Conservation (phyloP, 2,113 vertebrate genomes). For the Megaceryle torquata region DNA sequence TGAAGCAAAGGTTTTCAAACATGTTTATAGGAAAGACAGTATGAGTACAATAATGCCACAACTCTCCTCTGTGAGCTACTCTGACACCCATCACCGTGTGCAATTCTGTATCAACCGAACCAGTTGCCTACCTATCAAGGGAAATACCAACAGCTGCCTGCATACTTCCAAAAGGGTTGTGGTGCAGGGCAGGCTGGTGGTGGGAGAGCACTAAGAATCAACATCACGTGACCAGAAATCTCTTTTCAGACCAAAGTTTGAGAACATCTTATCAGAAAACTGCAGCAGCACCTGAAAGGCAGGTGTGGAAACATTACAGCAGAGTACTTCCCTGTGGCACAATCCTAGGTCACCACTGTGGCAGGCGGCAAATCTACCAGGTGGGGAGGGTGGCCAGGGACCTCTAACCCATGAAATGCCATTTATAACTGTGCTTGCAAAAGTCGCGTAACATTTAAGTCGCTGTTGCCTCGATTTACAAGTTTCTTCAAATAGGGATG, state of each 20-base stretch:
- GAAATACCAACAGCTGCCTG: neutral
- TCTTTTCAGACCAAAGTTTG: neutral
- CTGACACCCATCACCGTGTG: rapidly evolving
- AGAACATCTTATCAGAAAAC: slow-evolving; percentile 5
- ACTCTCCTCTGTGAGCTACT: neutral
- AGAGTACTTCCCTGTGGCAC: neutral
- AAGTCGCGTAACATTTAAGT: neutral
- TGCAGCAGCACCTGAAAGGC: neutral
- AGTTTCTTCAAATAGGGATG: neutral
- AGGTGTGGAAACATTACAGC: neutral
- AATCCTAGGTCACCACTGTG: neutral
- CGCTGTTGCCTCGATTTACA: neutral
- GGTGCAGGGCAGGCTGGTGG: neutral
- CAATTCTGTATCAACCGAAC: rapidly evolving
- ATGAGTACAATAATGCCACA: neutral
- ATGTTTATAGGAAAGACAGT: neutral
- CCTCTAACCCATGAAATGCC: neutral
- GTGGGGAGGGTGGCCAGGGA: neutral
- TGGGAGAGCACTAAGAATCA: neutral
- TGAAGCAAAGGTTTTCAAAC: neutral
- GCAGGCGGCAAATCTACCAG: neutral
- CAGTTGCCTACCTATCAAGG: rapidly evolving
- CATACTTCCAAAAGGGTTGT: neutral
- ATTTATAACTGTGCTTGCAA: neutral
- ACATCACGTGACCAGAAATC: neutral